Evolutionary conservation across 2,888 invertebrate genomes (phyloP).

Genomic region (Philereme vetulata): DNA sequence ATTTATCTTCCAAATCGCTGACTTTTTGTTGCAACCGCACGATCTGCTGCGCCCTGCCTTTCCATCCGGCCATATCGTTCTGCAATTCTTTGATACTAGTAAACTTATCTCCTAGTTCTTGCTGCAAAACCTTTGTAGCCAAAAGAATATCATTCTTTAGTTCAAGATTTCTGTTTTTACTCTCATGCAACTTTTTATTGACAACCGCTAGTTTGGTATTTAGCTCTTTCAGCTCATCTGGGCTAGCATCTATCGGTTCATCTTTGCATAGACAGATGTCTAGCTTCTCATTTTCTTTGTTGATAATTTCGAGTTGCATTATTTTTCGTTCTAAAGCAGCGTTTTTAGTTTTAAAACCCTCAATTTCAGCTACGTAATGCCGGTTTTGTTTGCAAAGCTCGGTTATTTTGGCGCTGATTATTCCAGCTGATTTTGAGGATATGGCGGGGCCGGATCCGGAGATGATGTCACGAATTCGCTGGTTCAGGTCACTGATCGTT

Average conservation of each 20-base stretch:
- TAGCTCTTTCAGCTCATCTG: slow-evolving; percentile 83
- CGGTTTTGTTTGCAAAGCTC: slow-evolving; percentile 87
- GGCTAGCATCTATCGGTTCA: slow-evolving; percentile 67
- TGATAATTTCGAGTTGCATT: slow-evolving; percentile 68
- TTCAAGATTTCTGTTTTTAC: slow-evolving; percentile 87
- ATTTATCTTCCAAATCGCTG: slow-evolving; percentile 85
- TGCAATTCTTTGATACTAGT: slow-evolving; percentile 85
- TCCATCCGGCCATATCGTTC: slow-evolving; percentile 86
- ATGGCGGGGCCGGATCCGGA: slow-evolving; percentile 73
- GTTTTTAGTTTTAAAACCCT: slow-evolving; percentile 84
- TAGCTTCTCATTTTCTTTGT: slow-evolving; percentile 64
- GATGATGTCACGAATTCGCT: slow-evolving; percentile 79
- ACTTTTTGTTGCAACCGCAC: slow-evolving; percentile 87
- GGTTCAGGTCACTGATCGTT: slow-evolving; percentile 69
- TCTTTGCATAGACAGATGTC: slow-evolving; percentile 71
- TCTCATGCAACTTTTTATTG: slow-evolving; percentile 86
- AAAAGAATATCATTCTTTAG: slow-evolving; percentile 88
- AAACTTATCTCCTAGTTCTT: slow-evolving; percentile 89
- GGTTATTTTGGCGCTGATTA: slow-evolving; percentile 86
- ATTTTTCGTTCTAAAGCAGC: slow-evolving; percentile 80
- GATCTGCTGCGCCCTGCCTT: slow-evolving; percentile 91
- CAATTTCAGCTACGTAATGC: slow-evolving; percentile 85
- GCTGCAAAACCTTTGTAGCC: slow-evolving; percentile 89
- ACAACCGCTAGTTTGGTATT: slow-evolving; percentile 84
- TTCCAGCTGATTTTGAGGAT: slow-evolving; percentile 77